These are phyloP conservation scores for Chorisops tibialis DNA, from an alignment of 2,888 invertebrate genomes.

Conservation along the genomic window DNA sequence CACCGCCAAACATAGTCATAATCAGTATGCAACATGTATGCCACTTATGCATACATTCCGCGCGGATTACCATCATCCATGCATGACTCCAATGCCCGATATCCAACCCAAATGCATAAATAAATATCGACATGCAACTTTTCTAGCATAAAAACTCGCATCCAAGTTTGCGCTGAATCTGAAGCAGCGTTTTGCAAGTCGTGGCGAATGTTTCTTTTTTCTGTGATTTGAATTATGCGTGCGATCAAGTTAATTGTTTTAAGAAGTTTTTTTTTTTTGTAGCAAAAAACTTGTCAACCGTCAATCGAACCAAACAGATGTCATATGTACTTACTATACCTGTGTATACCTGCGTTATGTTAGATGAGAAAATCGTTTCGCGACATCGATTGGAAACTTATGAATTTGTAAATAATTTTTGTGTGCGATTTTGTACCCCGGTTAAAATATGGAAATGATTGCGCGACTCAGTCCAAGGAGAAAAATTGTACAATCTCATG, in stretches of 20 bases:
- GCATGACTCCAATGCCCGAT: neutral
- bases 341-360: neutral
- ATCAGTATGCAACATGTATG: constrained; percentile 24
- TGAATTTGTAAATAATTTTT: constrained; percentile 20
- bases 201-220: neutral
- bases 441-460: constrained; percentile 22
- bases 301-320: constrained; percentile 14
- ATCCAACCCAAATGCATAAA: constrained; percentile 23
- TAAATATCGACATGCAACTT: neutral
- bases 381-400: constrained; percentile 16
- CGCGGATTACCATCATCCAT: constrained; percentile 15
- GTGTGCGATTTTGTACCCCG: constrained; percentile 1
- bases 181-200: neutral
- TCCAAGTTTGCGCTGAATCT: neutral
- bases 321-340: neutral
- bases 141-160: neutral
- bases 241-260: constrained; percentile 18
- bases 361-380: neutral
- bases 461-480: constrained; percentile 17
- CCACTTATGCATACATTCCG: constrained; percentile 23
- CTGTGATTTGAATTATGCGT: constrained; percentile 1
- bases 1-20: constrained; percentile 25
- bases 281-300: constrained; percentile 16
- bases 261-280: neutral
- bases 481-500: constrained; percentile 5